A percentile compares a stretch with the other conserved stretches of the same genome.
phyloP scores from a whole-genome alignment of 2,113 vertebrate genomes.

The Engystomops pustulosus region DNA sequence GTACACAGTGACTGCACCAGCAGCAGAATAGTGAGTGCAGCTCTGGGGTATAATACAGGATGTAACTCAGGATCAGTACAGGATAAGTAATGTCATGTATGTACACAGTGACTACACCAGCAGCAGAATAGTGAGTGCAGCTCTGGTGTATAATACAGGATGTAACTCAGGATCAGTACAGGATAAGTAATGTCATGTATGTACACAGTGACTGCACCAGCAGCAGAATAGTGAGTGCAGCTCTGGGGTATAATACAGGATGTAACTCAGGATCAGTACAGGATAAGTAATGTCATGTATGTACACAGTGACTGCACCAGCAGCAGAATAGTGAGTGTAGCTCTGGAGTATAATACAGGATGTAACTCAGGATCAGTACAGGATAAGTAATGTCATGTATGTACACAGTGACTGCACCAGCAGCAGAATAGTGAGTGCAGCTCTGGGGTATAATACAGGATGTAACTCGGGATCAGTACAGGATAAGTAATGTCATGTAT shows the following conservation, averaged over 20 bases:
- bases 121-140: no score
- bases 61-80: background rate
- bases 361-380: background rate
- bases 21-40: no score
- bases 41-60: background rate
- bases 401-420: no score
- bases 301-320: no score
- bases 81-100: background rate
- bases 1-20: no score
- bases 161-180: background rate
- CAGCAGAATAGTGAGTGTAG: no score
- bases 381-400: background rate
- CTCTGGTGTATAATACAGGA: background rate
- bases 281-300: background rate
- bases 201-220: no score
- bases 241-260: background rate
- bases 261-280: background rate
- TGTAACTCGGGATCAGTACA: background rate
- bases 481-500: background rate
- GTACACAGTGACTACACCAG: no score
- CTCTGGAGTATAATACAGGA: background rate
- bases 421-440: no score
- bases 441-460: background rate
- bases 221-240: no score
- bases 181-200: background rate